These are phyloP conservation scores for Neolamprologus falcicula DNA, from an alignment of 2,113 vertebrate genomes.

Conservation along the genomic window DNA sequence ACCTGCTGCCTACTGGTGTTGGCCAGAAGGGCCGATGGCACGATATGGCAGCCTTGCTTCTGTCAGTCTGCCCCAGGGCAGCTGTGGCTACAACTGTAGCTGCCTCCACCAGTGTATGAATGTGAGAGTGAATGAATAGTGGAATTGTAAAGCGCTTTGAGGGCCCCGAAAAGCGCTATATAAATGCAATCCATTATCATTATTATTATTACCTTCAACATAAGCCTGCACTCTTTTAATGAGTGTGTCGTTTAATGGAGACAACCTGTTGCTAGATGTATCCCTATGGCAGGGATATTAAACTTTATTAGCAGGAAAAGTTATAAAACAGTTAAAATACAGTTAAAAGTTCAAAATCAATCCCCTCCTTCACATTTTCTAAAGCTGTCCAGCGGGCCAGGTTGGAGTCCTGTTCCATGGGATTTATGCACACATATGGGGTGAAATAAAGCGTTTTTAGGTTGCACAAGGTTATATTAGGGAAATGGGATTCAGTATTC, in stretches of 20 bases:
- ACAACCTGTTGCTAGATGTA: background rate
- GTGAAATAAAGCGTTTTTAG: accelerated
- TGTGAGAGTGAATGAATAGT: too few relatives aligned
- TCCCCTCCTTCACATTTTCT: accelerated
- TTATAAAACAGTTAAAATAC: background rate
- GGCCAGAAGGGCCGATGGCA: accelerated
- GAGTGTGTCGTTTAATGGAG: background rate
- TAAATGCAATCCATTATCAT: too few relatives aligned
- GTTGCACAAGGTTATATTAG: accelerated
- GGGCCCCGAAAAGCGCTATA: too few relatives aligned
- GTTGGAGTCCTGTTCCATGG: background rate
- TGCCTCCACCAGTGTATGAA: too few relatives aligned
- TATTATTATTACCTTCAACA: background rate
- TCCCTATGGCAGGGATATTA: background rate
- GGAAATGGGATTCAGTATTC: background rate
- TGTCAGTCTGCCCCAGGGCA: too few relatives aligned
- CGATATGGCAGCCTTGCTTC: too few relatives aligned
- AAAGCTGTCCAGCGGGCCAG: background rate
- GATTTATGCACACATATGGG: background rate
- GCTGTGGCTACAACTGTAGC: accelerated
- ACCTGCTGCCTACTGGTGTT: accelerated
- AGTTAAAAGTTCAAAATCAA: background rate
- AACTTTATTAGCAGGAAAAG: background rate
- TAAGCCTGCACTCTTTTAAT: background rate
- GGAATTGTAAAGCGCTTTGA: too few relatives aligned